A percentile compares a stretch with the other conserved stretches of the same genome.
phyloP scores from a whole-genome alignment of 2,888 invertebrate genomes.

The Serrognathus titanus region DNA sequence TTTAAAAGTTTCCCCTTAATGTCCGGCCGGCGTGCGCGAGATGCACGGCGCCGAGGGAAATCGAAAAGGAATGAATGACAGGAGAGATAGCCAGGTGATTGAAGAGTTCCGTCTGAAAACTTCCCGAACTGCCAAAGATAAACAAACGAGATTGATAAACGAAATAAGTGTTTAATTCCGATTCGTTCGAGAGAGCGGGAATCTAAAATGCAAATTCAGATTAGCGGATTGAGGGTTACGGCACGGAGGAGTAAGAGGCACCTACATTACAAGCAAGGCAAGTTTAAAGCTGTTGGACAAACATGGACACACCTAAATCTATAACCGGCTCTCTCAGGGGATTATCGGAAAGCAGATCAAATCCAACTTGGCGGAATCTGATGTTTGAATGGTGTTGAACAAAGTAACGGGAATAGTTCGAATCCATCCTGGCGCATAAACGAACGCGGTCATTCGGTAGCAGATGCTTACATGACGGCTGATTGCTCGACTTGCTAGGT shows the following conservation, averaged over 20 bases:
- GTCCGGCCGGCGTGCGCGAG: conserved; percentile 6
- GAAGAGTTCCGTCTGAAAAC: conserved; percentile 38
- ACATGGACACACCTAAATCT: conserved; percentile 51
- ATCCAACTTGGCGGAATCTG: conserved; percentile 44
- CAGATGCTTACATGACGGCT: conserved; percentile 28
- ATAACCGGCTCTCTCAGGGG: conserved; percentile 47
- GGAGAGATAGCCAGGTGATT: conserved; percentile 35
- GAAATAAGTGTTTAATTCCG: conserved; percentile 48
- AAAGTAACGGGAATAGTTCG: conserved; percentile 3
- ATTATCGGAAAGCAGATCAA: conserved; percentile 48
- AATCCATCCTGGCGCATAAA: conserved; percentile 10
- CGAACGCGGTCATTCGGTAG: conserved; percentile 30
- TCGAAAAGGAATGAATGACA: conserved; percentile 3
- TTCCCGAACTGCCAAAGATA: conserved; percentile 36
- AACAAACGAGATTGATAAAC: conserved; percentile 42
- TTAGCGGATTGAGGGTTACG: conserved; percentile 31
- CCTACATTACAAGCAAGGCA: conserved; percentile 42
- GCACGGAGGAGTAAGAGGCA: conserved; percentile 28
- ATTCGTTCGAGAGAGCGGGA: conserved; percentile 41
- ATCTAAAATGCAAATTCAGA: conserved; percentile 51
- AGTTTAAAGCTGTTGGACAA: conserved; percentile 51
- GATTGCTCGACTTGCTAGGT: conserved; percentile 31
- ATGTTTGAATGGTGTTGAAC: conserved; percentile 19
- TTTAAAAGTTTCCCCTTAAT: conserved; percentile 27
- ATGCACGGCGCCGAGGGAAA: conserved; percentile 4